Conservation (phyloP, 2,797 vertebrate genomes). For the Cichlasoma orientale region DNA sequence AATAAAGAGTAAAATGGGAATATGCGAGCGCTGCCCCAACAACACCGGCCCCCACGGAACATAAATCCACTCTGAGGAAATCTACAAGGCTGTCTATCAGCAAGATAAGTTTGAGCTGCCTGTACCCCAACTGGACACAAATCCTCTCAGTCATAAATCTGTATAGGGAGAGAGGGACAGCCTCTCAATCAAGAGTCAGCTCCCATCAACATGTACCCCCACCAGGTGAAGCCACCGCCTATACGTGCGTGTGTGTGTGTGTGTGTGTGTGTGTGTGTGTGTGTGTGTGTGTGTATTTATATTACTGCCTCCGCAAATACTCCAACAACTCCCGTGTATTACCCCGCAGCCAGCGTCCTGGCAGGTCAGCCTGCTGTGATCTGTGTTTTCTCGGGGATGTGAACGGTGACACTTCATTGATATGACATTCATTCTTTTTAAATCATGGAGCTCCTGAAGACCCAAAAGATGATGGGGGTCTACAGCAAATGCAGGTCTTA, state of each 20-base stretch:
- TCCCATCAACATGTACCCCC: constrained; percentile 35
- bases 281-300: constrained; percentile 28
- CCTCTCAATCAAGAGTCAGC: constrained; percentile 65
- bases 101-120: constrained; percentile 63
- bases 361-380: constrained; percentile 20
- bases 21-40: background rate
- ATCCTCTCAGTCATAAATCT: constrained; percentile 72
- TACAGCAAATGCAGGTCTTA: background rate
- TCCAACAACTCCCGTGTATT: background rate
- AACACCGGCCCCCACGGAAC: background rate
- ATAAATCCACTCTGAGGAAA: constrained; percentile 67
- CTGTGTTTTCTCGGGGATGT: constrained; percentile 8
- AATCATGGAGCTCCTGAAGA: constrained; percentile 19
- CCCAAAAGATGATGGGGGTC: constrained; percentile 1
- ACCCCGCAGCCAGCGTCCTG: background rate
- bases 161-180: constrained; percentile 58
- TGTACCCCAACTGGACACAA: constrained; percentile 64
- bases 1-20: constrained; percentile 52
- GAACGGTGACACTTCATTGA: constrained; percentile 30
- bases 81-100: constrained; percentile 70
- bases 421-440: background rate
- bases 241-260: constrained; percentile 16
- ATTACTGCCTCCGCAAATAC: constrained; percentile 25
- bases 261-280: constrained; percentile 23
- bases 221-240: constrained; percentile 19